These are phyloP conservation scores for Atopsyche davidsoni DNA, from an alignment of 1,140 invertebrate genomes.

Conservation along the genomic window DNA sequence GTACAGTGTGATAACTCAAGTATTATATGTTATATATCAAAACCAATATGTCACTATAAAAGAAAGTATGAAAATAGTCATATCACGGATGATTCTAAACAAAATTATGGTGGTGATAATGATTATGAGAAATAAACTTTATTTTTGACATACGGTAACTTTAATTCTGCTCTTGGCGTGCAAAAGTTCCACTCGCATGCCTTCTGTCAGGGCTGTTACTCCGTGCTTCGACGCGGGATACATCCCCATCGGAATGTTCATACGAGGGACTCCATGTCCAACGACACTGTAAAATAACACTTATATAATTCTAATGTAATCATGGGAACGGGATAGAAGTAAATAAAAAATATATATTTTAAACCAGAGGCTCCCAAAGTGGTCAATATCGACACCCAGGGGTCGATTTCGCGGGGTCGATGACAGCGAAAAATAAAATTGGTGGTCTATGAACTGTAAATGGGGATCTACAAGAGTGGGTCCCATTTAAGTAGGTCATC, in stretches of 20 bases:
- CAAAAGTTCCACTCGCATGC: constrained; percentile 49
- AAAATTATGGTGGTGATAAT: not conserved
- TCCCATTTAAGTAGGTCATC: too few relatives aligned
- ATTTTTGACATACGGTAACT: constrained; percentile 38
- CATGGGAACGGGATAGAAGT: not conserved
- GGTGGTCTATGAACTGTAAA: too few relatives aligned
- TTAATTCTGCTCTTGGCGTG: constrained; percentile 44
- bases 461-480: too few relatives aligned
- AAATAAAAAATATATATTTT: not conserved
- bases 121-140: constrained; percentile 2
- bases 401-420: too few relatives aligned
- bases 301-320: constrained; percentile 1
- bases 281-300: constrained; percentile 9
- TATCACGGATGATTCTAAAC: too few relatives aligned
- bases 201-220: constrained; percentile 53
- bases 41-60: too few relatives aligned
- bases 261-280: constrained; percentile 37
- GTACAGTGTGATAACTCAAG: too few relatives aligned
- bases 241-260: constrained; percentile 41
- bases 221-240: constrained; percentile 58
- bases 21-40: too few relatives aligned
- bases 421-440: too few relatives aligned
- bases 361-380: too few relatives aligned
- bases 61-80: too few relatives aligned
- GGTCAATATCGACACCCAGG: too few relatives aligned